Evolutionary conservation across 1,140 invertebrate genomes (phyloP).

Genomic region (Orius insidiosus): DNA sequence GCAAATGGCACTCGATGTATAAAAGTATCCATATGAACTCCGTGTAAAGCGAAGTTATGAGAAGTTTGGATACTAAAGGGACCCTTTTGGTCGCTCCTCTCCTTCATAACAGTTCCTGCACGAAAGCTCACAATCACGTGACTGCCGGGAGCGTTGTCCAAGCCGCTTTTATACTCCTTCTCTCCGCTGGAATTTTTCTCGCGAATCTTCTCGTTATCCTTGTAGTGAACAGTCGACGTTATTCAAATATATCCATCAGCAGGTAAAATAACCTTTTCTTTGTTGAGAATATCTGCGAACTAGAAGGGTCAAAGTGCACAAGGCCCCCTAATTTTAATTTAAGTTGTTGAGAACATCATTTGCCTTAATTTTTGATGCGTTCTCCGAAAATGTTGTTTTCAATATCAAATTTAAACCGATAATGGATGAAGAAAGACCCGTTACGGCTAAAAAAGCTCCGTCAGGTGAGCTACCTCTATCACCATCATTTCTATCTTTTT

Average conservation of each 20-base stretch:
- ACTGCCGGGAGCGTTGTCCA: slow-evolving; percentile 47
- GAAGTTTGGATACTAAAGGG: slow-evolving; percentile 22
- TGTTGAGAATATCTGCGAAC: too few species aligned
- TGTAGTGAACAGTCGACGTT: slow-evolving; percentile 61
- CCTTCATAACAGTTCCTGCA: slow-evolving; percentile 62
- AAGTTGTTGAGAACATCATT: too few species aligned
- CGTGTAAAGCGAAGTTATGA: slow-evolving; percentile 13
- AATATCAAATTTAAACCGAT: too few species aligned
- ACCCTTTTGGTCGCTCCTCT: slow-evolving; percentile 52
- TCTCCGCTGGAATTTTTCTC: slow-evolving; percentile 55
- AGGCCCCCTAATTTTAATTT: too few species aligned
- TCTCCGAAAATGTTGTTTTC: too few species aligned
- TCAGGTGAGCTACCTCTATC: too few species aligned
- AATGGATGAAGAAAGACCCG: too few species aligned
- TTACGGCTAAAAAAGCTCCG: too few species aligned
- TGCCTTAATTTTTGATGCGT: too few species aligned
- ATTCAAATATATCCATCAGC: slow-evolving; percentile 67
- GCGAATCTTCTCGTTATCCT: slow-evolving; percentile 64
- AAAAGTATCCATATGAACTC: not conserved
- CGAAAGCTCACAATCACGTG: slow-evolving; percentile 43
- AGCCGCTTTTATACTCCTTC: slow-evolving; percentile 50
- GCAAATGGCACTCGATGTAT: too few species aligned
- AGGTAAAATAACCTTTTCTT: slow-evolving; percentile 49
- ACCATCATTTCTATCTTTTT: too few species aligned
- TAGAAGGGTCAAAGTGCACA: too few species aligned